A percentile compares a stretch with the other conserved stretches of the same genome.
phyloP scores from a whole-genome alignment of 92 coral and sea anemone genomes.

The Hydrozoanthus gracilis region DNA sequence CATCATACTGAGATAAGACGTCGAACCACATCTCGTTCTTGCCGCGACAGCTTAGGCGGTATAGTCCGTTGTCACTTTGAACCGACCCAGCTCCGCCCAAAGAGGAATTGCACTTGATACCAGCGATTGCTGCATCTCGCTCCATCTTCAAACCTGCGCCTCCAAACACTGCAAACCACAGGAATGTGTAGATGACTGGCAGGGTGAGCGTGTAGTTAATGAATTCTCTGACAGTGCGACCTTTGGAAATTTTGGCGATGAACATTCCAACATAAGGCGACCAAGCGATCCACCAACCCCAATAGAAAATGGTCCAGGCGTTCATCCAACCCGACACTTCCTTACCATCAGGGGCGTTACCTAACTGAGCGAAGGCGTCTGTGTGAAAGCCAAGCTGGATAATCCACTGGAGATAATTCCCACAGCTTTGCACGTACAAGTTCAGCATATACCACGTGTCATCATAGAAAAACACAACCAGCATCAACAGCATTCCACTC shows the following conservation, averaged over 20 bases:
- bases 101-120: slow-evolving; percentile 48
- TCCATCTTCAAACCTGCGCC: slow-evolving; percentile 58
- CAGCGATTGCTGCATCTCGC: slow-evolving; percentile 51
- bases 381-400: slow-evolving; percentile 93
- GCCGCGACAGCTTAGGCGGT: slow-evolving; percentile 49
- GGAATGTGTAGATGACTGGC: slow-evolving; percentile 48
- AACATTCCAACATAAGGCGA: slow-evolving; percentile 92
- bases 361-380: slow-evolving; percentile 91
- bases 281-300: slow-evolving; percentile 99
- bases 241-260: slow-evolving; percentile 90
- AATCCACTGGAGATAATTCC: slow-evolving; percentile 88
- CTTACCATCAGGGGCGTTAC: slow-evolving; percentile 85
- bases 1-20: slow-evolving; percentile 52
- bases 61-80: slow-evolving; percentile 43
- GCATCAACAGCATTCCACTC: slow-evolving; percentile 86
- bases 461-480: slow-evolving; percentile 82
- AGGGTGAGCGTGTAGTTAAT: slow-evolving; percentile 56
- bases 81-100: slow-evolving; percentile 41
- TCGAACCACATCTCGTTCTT: slow-evolving; percentile 60
- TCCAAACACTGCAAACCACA: slow-evolving; percentile 57
- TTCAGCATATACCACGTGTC: slow-evolving; percentile 92
- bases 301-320: slow-evolving; percentile 92
- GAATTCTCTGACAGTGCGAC: slow-evolving; percentile 57
- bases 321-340: slow-evolving; percentile 89
- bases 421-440: slow-evolving; percentile 83